phyloP scores from a whole-genome alignment of 2,888 invertebrate genomes.

The Pristionchus mayeri region DNA sequence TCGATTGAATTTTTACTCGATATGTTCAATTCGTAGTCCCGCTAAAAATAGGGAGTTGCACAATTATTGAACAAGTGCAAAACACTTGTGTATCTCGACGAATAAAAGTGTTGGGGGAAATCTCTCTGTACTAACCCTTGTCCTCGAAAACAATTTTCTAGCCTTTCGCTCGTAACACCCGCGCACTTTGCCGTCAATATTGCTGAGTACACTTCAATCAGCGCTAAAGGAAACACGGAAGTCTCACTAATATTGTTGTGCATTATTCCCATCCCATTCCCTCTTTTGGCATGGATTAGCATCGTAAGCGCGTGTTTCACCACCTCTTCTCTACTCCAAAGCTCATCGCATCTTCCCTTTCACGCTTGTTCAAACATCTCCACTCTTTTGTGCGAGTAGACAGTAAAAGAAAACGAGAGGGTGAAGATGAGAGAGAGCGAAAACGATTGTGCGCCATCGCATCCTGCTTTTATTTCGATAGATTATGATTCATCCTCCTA shows the following conservation, averaged over 20 bases:
- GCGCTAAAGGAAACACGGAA: neutral
- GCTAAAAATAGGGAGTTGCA: neutral
- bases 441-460: slow-evolving; percentile 16
- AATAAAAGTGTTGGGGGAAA: neutral
- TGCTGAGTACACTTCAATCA: neutral
- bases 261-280: neutral
- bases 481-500: slow-evolving; percentile 39
- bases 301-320: neutral
- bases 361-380: slow-evolving; percentile 32
- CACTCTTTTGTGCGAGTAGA: slow-evolving; percentile 38
- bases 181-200: neutral
- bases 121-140: neutral
- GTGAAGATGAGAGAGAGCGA: neutral
- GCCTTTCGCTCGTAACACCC: neutral
- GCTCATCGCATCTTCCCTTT: neutral
- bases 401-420: slow-evolving; percentile 20
- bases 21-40: neutral
- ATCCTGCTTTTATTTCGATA: slow-evolving; percentile 43
- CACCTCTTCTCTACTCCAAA: neutral
- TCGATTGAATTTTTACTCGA: too few species aligned
- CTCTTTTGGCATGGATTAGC: neutral
- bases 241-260: neutral
- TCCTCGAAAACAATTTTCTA: neutral
- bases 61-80: neutral
- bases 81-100: neutral